phyloP scores from a whole-genome alignment of 2,797 vertebrate species.

The Lacerta bilineata region DNA sequence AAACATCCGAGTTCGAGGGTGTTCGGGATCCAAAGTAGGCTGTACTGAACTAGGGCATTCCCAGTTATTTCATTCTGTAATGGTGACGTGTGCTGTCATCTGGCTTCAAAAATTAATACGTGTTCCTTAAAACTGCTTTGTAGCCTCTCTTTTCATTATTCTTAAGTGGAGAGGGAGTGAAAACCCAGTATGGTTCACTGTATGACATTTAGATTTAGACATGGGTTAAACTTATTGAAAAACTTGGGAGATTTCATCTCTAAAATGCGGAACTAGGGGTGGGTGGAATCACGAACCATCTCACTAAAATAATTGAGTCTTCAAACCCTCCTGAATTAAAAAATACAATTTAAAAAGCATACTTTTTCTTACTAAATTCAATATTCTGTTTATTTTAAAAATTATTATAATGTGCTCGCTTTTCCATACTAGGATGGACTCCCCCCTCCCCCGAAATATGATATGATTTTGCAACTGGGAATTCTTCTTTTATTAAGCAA shows the following conservation, averaged over 20 bases:
- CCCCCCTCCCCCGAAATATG: neutral
- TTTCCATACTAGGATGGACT: neutral
- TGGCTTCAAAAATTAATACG: conserved; percentile 4
- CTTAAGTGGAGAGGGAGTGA: neutral
- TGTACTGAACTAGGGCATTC: neutral
- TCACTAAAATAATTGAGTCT: neutral
- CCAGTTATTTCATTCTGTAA: neutral
- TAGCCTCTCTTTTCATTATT: neutral
- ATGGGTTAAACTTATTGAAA: neutral
- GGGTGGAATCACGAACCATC: neutral
- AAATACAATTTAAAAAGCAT: neutral
- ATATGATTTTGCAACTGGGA: neutral
- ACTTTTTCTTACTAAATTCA: neutral
- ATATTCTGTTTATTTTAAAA: neutral
- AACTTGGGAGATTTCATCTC: neutral
- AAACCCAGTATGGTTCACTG: neutral
- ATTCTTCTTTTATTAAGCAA: neutral
- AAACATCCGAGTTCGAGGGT: too few relatives aligned
- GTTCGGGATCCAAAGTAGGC: too few relatives aligned
- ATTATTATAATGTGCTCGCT: neutral
- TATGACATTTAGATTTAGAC: neutral
- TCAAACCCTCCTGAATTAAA: too few relatives aligned
- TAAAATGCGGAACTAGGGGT: neutral
- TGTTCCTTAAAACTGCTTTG: neutral
- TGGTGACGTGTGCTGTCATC: neutral